These are phyloP conservation scores for Eulithis prunata DNA, from an alignment of 2,888 invertebrate species.

Conservation along the genomic window DNA sequence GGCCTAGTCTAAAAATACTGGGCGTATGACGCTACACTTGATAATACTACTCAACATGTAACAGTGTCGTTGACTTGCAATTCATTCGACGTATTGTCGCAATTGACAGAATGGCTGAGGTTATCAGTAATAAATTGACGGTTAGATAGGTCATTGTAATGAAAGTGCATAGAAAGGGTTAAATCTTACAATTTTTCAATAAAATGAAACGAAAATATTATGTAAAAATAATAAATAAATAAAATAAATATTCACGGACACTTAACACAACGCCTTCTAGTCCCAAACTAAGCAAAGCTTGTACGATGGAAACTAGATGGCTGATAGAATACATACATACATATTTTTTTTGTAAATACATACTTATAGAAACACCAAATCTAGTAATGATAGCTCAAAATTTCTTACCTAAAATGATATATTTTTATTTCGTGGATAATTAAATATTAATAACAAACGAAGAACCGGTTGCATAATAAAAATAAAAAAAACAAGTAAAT, in stretches of 20 bases:
- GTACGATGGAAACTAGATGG: too few relatives aligned
- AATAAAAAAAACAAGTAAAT: conserved; percentile 14
- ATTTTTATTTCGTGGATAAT: neutral
- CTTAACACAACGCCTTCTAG: too few relatives aligned
- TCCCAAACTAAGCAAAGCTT: too few relatives aligned
- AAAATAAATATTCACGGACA: too few relatives aligned
- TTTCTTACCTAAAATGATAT: neutral
- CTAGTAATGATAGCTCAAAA: neutral
- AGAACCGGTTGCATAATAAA: conserved; percentile 1
- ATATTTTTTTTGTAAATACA: too few relatives aligned
- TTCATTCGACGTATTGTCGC: conserved; percentile 66
- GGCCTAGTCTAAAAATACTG: conserved; percentile 82
- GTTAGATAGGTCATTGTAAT: conserved; percentile 54
- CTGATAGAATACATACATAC: too few relatives aligned
- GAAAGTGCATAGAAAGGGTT: conserved; percentile 30
- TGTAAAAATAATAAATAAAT: too few relatives aligned
- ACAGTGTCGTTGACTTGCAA: conserved; percentile 79
- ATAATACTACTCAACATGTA: conserved; percentile 77
- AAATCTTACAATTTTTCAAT: too few relatives aligned
- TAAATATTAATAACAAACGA: neutral
- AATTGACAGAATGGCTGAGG: conserved; percentile 52
- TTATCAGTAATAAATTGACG: conserved; percentile 56
- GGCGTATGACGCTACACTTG: conserved; percentile 75
- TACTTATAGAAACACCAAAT: too few relatives aligned
- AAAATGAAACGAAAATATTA: too few relatives aligned